phyloP scores from a whole-genome alignment of 2,888 invertebrate genomes.

The Mimumesa dahlbomi region DNA sequence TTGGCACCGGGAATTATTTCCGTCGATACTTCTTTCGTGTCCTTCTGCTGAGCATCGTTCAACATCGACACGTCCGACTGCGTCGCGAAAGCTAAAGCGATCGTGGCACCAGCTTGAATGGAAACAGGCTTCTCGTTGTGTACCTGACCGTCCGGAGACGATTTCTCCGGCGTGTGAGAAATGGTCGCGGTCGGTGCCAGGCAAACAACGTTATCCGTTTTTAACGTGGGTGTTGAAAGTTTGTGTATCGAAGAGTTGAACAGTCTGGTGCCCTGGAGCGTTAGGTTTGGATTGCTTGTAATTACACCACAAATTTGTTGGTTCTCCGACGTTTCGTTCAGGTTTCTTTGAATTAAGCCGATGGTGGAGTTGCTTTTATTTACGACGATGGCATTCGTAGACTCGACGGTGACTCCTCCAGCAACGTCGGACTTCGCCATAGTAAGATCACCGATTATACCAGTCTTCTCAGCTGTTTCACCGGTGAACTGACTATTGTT shows the following conservation, averaged over 20 bases:
- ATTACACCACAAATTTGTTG: constrained; percentile 78
- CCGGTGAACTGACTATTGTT: constrained; percentile 61
- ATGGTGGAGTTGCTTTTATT: constrained; percentile 72
- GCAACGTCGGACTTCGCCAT: constrained; percentile 43
- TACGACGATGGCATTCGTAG: constrained; percentile 66
- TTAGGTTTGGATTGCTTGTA: constrained; percentile 76
- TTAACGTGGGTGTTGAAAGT: constrained; percentile 63
- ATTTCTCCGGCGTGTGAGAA: constrained; percentile 65
- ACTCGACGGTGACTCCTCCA: constrained; percentile 42
- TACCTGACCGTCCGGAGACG: constrained; percentile 59
- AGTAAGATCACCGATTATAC: constrained; percentile 48
- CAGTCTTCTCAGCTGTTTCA: constrained; percentile 52
- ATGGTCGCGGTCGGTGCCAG: constrained; percentile 61
- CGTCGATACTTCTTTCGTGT: constrained; percentile 67
- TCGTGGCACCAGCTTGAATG: constrained; percentile 70
- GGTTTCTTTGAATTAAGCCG: constrained; percentile 72
- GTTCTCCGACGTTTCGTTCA: constrained; percentile 68
- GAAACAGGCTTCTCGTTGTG: constrained; percentile 67
- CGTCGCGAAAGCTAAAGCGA: constrained; percentile 74
- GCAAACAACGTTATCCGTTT: constrained; percentile 73
- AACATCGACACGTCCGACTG: constrained; percentile 65
- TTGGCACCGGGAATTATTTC: constrained; percentile 68
- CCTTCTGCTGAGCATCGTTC: constrained; percentile 64
- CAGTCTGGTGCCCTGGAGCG: constrained; percentile 72
- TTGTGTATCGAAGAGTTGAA: constrained; percentile 76